Conservation (phyloP, 1,140 invertebrate genomes). For the Drosophila bipectinata region DNA sequence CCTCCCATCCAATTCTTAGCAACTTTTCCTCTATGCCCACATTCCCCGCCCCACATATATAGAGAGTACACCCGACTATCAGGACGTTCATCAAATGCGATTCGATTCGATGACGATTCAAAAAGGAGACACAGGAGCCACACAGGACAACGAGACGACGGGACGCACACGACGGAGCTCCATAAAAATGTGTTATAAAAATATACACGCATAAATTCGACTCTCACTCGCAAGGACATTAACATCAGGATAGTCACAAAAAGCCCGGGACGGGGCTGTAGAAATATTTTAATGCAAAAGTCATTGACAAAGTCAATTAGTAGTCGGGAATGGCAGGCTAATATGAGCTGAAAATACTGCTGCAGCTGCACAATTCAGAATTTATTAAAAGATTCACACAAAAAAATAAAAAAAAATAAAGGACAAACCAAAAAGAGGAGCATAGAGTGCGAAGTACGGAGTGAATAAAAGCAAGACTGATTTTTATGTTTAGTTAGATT, state of each 20-base stretch:
- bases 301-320: conserved; percentile 57
- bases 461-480: conserved; percentile 72
- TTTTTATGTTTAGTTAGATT: conserved; percentile 80
- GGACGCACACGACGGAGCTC: conserved; percentile 20
- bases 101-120: conserved; percentile 51
- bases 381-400: conserved; percentile 1
- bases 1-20: background rate
- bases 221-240: conserved; percentile 23
- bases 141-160: conserved; percentile 8
- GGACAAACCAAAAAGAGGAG: background rate
- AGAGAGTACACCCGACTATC: conserved; percentile 29
- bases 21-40: background rate
- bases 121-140: conserved; percentile 29
- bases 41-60: conserved; percentile 2
- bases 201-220: conserved; percentile 66
- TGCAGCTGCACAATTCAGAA: conserved; percentile 40
- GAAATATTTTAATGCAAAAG: conserved; percentile 53
- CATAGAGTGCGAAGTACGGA: background rate
- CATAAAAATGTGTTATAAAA: conserved; percentile 75
- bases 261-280: background rate
- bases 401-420: background rate
- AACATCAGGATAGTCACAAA: conserved; percentile 9
- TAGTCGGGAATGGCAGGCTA: conserved; percentile 12
- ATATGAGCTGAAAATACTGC: conserved; percentile 21
- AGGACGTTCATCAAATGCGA: conserved; percentile 49